Conservation (phyloP, 2,797 vertebrate genomes). For the Zalophus californianus region DNA sequence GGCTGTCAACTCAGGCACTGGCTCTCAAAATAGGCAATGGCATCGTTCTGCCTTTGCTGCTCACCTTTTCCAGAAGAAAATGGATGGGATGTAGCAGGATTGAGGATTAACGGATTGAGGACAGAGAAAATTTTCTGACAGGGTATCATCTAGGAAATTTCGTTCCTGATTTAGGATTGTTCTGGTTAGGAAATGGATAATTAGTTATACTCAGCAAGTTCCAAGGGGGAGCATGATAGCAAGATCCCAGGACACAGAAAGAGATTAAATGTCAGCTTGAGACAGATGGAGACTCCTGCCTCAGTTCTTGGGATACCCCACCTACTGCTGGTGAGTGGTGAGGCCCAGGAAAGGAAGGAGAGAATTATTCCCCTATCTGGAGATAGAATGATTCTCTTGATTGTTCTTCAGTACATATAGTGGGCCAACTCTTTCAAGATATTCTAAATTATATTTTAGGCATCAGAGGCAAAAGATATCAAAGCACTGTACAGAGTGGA, state of each 20-base stretch:
- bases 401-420: neutral
- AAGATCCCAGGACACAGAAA: neutral
- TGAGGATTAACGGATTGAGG: neutral
- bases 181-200: neutral
- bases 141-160: neutral
- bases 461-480: neutral
- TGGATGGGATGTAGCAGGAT: neutral
- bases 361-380: neutral
- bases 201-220: neutral
- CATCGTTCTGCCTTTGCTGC: neutral
- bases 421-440: neutral
- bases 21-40: neutral
- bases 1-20: neutral
- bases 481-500: neutral
- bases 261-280: neutral
- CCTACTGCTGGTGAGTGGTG: neutral
- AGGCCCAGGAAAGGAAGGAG: neutral
- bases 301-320: neutral
- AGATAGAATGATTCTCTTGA: neutral
- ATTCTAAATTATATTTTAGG: neutral
- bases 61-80: neutral
- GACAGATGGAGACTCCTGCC: neutral
- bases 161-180: neutral
- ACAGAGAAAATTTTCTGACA: neutral
- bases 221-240: neutral